phyloP scores from a whole-genome alignment of 1,140 invertebrate genomes.

The Mizuhopecten yessoensis region DNA sequence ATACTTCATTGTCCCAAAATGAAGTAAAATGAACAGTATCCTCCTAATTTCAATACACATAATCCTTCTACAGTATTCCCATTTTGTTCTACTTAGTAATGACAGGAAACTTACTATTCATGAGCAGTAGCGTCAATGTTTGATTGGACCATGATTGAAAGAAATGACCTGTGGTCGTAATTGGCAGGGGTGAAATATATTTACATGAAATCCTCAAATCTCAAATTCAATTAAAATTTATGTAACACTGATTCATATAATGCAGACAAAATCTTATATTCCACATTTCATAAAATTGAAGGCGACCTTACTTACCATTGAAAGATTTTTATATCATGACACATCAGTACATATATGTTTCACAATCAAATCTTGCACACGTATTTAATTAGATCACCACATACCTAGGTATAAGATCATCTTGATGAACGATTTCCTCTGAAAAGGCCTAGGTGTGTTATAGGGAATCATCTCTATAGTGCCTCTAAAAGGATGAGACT shows the following conservation, averaged over 20 bases:
- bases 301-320: neutral
- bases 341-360: neutral
- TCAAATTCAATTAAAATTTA: neutral
- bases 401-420: neutral
- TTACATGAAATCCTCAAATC: neutral
- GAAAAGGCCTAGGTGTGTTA: neutral
- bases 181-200: neutral
- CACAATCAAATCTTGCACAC: neutral
- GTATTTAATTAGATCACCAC: neutral
- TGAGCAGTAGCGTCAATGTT: no score
- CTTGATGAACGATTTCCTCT: neutral
- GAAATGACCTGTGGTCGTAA: neutral
- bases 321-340: neutral
- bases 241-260: neutral
- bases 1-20: no score
- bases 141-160: neutral
- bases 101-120: no score
- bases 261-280: neutral
- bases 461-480: neutral
- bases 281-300: neutral
- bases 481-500: neutral
- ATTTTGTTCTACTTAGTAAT: no score
- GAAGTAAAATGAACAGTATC: no score
- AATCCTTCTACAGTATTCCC: no score
- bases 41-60: no score